A percentile compares a stretch with the other conserved stretches of the same genome.
These are phyloP conservation scores for Cephalopachus bancanus DNA, from an alignment of 2,797 vertebrate species.

Conservation along the genomic window DNA sequence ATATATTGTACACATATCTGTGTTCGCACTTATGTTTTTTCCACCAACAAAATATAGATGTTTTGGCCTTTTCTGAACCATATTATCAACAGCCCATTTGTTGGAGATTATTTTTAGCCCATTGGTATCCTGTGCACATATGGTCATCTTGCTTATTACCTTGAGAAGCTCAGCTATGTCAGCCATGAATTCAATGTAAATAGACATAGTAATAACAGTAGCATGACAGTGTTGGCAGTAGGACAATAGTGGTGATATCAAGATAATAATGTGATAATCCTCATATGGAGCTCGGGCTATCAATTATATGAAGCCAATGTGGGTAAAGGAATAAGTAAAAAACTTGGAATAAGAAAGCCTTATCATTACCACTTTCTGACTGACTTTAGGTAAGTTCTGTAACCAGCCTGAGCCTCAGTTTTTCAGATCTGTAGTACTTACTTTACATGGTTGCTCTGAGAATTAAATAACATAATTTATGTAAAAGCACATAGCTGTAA, in stretches of 20 bases:
- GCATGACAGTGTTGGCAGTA: not conserved
- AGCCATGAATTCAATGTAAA: constrained; percentile 54
- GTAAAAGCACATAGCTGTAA: constrained; percentile 37
- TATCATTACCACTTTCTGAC: constrained; percentile 27
- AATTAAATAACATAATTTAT: constrained; percentile 36
- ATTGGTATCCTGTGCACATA: constrained; percentile 20
- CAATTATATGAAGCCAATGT: not conserved
- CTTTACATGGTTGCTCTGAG: constrained; percentile 29
- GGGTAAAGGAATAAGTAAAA: not conserved
- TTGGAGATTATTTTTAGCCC: constrained; percentile 2
- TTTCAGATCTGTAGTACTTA: constrained; percentile 28
- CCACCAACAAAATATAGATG: constrained; percentile 37
- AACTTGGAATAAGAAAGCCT: not conserved
- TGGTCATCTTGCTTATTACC: constrained; percentile 56
- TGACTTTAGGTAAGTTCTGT: not conserved
- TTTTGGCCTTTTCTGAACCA: constrained; percentile 47
- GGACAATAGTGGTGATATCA: not conserved
- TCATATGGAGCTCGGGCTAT: not conserved
- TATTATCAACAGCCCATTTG: constrained; percentile 10
- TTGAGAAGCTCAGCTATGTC: constrained; percentile 53
- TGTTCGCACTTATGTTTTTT: constrained; percentile 52
- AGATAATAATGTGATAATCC: not conserved
- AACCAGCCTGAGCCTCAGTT: constrained; percentile 9
- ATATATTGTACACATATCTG: constrained; percentile 48
- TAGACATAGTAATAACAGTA: not conserved